Percentiles rank a stretch among this genome's conserved stretches.
phyloP scores from a whole-genome alignment of 2,113 vertebrate species.

The Glareola pratincola region DNA sequence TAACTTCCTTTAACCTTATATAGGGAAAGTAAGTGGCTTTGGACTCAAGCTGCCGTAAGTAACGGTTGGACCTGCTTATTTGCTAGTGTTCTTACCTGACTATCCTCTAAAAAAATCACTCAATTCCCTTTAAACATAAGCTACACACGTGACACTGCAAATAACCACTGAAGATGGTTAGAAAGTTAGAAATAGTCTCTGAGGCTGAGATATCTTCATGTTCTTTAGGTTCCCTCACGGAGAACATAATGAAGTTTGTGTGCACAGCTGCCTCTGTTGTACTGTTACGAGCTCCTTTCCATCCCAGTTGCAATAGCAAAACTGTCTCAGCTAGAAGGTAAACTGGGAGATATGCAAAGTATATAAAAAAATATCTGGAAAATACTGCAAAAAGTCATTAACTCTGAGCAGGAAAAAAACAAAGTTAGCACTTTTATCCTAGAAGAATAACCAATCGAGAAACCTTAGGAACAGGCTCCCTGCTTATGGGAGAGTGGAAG shows the following conservation, averaged over 20 bases:
- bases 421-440: background rate
- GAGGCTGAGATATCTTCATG: background rate
- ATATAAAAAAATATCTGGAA: background rate
- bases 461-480: background rate
- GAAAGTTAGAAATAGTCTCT: background rate
- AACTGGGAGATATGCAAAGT: background rate
- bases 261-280: fast-evolving
- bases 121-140: background rate
- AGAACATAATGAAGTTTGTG: background rate
- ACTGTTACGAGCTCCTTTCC: background rate
- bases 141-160: background rate
- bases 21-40: background rate
- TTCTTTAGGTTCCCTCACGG: background rate
- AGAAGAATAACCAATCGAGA: background rate
- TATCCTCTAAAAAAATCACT: background rate
- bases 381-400: background rate
- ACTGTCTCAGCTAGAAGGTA: background rate
- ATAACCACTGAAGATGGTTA: background rate
- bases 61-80: background rate
- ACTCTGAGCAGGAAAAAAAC: background rate
- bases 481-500: background rate
- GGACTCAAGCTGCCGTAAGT: background rate
- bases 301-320: background rate
- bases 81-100: background rate
- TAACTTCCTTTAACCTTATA: background rate